Evolutionary conservation across 2,888 invertebrate genomes (phyloP).

Genomic region (Blomia tropicalis): DNA sequence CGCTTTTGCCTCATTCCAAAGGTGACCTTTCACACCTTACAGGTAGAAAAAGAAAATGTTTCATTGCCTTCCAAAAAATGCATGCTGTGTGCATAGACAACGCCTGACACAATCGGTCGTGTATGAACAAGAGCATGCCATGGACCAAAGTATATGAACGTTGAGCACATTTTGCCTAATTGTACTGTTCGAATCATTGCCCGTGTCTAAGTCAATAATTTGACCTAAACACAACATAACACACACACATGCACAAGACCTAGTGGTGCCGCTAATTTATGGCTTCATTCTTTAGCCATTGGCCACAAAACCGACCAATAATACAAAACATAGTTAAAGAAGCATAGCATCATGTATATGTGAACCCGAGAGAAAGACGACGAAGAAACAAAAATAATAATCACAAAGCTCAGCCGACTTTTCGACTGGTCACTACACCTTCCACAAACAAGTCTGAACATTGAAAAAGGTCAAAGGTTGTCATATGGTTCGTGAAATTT

Average conservation of each 20-base stretch:
- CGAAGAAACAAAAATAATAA: background rate
- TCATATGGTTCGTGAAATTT: background rate
- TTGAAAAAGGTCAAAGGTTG: slow-evolving; percentile 7
- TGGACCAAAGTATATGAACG: background rate
- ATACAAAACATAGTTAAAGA: background rate
- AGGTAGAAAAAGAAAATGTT: no score
- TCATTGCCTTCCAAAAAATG: background rate
- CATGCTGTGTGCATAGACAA: background rate
- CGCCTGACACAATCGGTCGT: slow-evolving; percentile 7
- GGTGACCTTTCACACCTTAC: slow-evolving; percentile 14
- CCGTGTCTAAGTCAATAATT: slow-evolving; percentile 2
- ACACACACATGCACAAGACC: background rate
- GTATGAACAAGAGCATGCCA: background rate
- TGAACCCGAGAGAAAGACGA: background rate
- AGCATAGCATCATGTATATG: no score
- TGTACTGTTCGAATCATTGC: background rate
- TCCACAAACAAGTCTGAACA: slow-evolving; percentile 1
- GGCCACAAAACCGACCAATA: background rate
- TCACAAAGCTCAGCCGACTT: slow-evolving; percentile 2
- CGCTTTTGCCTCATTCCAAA: background rate
- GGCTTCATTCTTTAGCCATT: background rate
- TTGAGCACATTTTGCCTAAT: slow-evolving; percentile 7
- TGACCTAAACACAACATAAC: background rate
- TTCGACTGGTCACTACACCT: slow-evolving; percentile 3
- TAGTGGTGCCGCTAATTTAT: slow-evolving; percentile 4